Evolutionary conservation across 2,797 vertebrate genomes (phyloP).

Genomic region (Syngnathus acus): DNA sequence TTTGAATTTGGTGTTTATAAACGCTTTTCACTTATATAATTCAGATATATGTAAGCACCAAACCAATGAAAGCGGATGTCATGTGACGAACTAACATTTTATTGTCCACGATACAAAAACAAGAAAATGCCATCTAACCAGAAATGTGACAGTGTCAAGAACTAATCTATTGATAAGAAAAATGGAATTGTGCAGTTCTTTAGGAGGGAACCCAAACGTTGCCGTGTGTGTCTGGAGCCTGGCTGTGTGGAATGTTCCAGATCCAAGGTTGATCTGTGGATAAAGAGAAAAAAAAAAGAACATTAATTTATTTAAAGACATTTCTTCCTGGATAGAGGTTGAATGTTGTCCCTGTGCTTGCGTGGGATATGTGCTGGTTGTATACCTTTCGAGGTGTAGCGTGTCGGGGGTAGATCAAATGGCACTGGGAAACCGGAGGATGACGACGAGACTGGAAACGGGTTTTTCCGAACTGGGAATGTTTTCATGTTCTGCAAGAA

Average conservation of each 20-base stretch:
- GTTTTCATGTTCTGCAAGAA: constrained; percentile 64
- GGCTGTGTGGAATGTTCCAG: constrained; percentile 90
- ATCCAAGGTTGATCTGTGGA: constrained; percentile 89
- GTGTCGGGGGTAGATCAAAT: constrained; percentile 71
- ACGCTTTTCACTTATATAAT: too few species aligned
- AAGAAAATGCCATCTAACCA: neutral
- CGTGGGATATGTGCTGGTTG: too few species aligned
- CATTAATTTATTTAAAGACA: neutral
- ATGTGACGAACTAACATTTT: neutral
- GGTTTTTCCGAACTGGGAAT: constrained; percentile 63
- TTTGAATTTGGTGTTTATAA: too few species aligned
- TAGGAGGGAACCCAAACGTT: constrained; percentile 90
- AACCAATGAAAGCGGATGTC: neutral
- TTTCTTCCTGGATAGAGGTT: too few species aligned
- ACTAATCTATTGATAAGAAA: neutral
- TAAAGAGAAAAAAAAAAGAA: constrained; percentile 2
- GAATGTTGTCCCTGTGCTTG: too few species aligned
- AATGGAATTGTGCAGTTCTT: constrained; percentile 23
- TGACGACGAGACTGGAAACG: constrained; percentile 57
- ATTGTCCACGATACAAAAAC: constrained; percentile 1
- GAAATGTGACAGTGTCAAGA: neutral
- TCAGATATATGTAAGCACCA: too few species aligned
- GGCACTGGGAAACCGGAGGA: constrained; percentile 68
- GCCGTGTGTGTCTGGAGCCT: constrained; percentile 87
- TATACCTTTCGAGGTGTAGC: constrained; percentile 67